Base-by-base conservation (phyloP, 92 coral and sea anemone genomes). In the Diadumene lineata region DNA sequence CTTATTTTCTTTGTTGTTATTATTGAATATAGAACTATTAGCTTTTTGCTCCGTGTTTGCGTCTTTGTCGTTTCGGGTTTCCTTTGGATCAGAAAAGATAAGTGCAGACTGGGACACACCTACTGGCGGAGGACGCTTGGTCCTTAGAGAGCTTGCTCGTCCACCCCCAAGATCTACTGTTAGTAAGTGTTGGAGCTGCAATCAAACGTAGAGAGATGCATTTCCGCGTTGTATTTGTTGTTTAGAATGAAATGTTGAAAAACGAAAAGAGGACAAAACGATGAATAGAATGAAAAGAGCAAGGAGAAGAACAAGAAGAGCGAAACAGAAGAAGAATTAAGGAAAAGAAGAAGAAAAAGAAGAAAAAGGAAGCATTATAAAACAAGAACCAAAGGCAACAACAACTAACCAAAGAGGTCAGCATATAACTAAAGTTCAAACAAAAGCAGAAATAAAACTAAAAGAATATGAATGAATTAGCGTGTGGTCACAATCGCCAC, bases 21-120 rank as follows among this genome's bases (percentile, higher is more conserved):
- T 50, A 13, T 38, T 38, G 13, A 38, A 38, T 13, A n/a, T n/a
- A n/a, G n/a, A n/a, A n/a, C 48, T 4, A 4, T 4, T 4, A 38
- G 48, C 48, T 6, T 38, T 13, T 4, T 4, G 48, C 48, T 38
- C 48, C 13, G 66, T 72, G 13, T 56, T 55, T 2, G 64, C 77
- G 22, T 23, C 44, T 51, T 50, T 50, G 48, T 72, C 77, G 24
- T 61, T 62, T 27, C 64, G 65, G 77, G 29, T 56, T 72, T 83
- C 88, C 58, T 83, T 70, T 58, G 73, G 62, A 25, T 60, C 72
- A 28, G 68, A 79, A 23, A 74, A 70, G 31, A 82, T 87, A 43
- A 43, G 70, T 15, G 94, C 75, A 43, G 94, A 86, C 62, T 86
- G 94, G 18, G 94, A 89, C 50, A 85, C 79, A 3, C 94, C 94